Base-by-base conservation (phyloP, 2,797 vertebrate species). In the Halcyon badia region DNA sequence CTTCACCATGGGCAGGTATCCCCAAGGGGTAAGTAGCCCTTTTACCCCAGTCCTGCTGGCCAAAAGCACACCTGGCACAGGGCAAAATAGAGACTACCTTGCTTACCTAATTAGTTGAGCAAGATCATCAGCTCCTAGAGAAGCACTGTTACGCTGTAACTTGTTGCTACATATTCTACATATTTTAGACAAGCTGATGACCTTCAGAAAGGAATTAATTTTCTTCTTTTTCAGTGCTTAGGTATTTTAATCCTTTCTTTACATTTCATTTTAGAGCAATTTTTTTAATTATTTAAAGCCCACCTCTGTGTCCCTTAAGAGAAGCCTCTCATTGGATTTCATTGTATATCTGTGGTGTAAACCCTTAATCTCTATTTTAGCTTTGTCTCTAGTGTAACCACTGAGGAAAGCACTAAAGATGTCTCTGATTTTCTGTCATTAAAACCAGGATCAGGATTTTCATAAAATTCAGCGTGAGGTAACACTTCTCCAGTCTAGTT, bases 321-420 rank as follows among this genome's bases (percentile, higher is more conserved):
- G 3, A 26, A 66, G 33, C 25, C 33, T 82, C 42, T 94, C 17
- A 1, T 76, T 96, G 17, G 14, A 78, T 95, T 92, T 82, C 33
- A 72, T 83, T 96, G 91, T 78, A 24, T 83, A 28, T 52, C 91
- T 28, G 33, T 12, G 33, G 46, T 48, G 90, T 41, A 89, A 96
- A 96, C 83, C 91, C 69, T 83, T 88, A 64, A 44, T 94, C 82
- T 91, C 81, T 79, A 71, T 94, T 96, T 94, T 92, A 92, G 84
- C 82, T 86, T 94, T 93, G 76, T 68, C 85, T 91, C 60, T 80
- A 84, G 54, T 46, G 71, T 44, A 93, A 56, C 71, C 75, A 72
- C 60, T 8, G 15, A 94, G 57, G 75, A 60, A 96, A 82, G 86
- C 5, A 51, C 76, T 90, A 62, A 95, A 83, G 88, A 81, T 41